Evolutionary conservation across 1,140 invertebrate species (phyloP).

Genomic region (Elymnias hypermnestra): DNA sequence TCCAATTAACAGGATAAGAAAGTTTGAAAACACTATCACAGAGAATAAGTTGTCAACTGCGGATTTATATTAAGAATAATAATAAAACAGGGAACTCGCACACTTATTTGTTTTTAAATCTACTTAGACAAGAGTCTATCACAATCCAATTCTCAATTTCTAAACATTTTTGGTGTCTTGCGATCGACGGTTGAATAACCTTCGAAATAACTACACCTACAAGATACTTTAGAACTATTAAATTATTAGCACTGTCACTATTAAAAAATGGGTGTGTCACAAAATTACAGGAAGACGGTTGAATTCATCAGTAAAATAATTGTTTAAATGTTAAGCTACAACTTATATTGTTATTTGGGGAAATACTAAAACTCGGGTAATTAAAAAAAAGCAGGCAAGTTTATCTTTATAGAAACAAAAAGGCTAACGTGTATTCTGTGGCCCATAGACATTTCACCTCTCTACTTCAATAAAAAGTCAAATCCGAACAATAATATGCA

Average conservation of each 20-base stretch:
- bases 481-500: no score
- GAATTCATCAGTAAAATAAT: background rate
- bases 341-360: no score
- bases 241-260: background rate
- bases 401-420: no score
- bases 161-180: slow-evolving; percentile 56
- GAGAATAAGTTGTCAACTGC: slow-evolving; percentile 35
- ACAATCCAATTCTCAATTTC: slow-evolving; percentile 34
- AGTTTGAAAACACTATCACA: slow-evolving; percentile 39
- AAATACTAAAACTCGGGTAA: no score
- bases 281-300: background rate
- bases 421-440: no score
- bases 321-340: background rate
- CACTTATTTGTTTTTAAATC: slow-evolving; percentile 15
- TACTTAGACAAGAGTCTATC: slow-evolving; percentile 27
- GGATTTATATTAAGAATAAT: slow-evolving; percentile 6
- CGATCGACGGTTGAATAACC: slow-evolving; percentile 37
- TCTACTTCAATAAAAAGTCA: no score
- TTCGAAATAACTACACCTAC: slow-evolving; percentile 31
- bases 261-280: background rate
- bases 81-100: slow-evolving; percentile 10
- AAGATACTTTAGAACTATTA: slow-evolving; percentile 7
- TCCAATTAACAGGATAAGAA: slow-evolving; percentile 9
- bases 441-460: no score
- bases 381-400: no score